phyloP scores from a whole-genome alignment of 2,888 invertebrate species.

The Sesia bembeciformis region DNA sequence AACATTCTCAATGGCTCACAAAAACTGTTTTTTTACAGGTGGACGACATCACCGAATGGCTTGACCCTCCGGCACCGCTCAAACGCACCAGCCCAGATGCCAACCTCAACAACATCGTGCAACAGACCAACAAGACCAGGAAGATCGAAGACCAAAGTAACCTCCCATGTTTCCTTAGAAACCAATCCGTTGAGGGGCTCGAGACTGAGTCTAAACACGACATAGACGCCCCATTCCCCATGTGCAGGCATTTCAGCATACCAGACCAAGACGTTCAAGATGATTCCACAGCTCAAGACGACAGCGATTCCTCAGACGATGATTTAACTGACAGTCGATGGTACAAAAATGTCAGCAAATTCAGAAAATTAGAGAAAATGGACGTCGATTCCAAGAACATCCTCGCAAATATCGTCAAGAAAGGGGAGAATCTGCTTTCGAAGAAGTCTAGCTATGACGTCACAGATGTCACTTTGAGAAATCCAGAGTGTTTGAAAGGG shows the following conservation, averaged over 20 bases:
- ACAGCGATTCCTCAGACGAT: conserved; percentile 24
- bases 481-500: conserved; percentile 24
- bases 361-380: conserved; percentile 21
- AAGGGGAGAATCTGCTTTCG: conserved; percentile 7
- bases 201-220: conserved; percentile 38
- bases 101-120: conserved; percentile 24
- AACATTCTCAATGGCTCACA: too few relatives aligned
- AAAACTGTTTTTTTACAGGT: conserved; percentile 28
- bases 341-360: conserved; percentile 25
- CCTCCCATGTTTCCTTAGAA: conserved; percentile 49
- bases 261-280: conserved; percentile 21
- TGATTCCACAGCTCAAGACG: conserved; percentile 16
- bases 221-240: conserved; percentile 22
- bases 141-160: conserved; percentile 15
- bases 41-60: conserved; percentile 61
- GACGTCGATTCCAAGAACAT: conserved; percentile 32
- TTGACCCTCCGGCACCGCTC: conserved; percentile 49
- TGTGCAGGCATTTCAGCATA: conserved; percentile 46
- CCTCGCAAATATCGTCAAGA: conserved; percentile 8
- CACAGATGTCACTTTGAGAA: conserved; percentile 29
- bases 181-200: conserved; percentile 61
- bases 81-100: conserved; percentile 41
- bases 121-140: conserved; percentile 19
- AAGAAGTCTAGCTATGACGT: conserved; percentile 49
- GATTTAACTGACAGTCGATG: conserved; percentile 22